Evolutionary conservation across 1,140 invertebrate species (phyloP).

Genomic region (Drosophila ambigua): DNA sequence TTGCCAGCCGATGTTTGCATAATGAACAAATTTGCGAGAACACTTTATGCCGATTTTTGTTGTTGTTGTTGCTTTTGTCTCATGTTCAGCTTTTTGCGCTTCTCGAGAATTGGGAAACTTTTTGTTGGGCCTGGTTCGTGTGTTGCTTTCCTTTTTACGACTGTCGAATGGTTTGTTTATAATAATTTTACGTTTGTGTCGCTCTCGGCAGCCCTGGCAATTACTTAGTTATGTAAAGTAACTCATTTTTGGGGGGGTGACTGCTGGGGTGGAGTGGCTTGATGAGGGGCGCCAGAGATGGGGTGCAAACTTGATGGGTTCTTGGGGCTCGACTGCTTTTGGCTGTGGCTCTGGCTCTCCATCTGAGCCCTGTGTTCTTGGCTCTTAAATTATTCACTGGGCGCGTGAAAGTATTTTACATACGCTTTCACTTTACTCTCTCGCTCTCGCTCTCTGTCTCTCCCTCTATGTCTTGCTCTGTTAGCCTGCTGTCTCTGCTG

Average conservation of each 20-base stretch:
- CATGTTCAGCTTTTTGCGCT: background rate
- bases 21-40: conserved; percentile 55
- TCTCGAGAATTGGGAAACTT: no score
- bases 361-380: conserved; percentile 15
- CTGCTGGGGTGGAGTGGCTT: conserved; percentile 24
- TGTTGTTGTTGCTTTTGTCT: conserved; percentile 12
- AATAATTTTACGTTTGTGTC: conserved; percentile 63
- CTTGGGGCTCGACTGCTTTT: conserved; percentile 2
- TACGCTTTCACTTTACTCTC: conserved; percentile 55
- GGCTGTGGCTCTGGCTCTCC: conserved; percentile 4
- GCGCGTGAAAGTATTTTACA: conserved; percentile 63
- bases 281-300: conserved; percentile 31
- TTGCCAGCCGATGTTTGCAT: conserved; percentile 53
- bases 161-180: conserved; percentile 61
- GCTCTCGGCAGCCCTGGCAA: conserved; percentile 50
- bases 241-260: conserved; percentile 53
- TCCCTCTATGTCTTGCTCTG: background rate
- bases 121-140: conserved; percentile 5
- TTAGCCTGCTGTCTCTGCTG: background rate
- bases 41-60: conserved; percentile 44
- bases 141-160: conserved; percentile 37
- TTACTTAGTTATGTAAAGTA: conserved; percentile 65
- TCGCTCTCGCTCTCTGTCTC: conserved; percentile 6
- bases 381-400: conserved; percentile 59
- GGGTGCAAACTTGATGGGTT: conserved; percentile 47